phyloP scores from a whole-genome alignment of 2,888 invertebrate genomes.

The Ophion ventricosus region DNA sequence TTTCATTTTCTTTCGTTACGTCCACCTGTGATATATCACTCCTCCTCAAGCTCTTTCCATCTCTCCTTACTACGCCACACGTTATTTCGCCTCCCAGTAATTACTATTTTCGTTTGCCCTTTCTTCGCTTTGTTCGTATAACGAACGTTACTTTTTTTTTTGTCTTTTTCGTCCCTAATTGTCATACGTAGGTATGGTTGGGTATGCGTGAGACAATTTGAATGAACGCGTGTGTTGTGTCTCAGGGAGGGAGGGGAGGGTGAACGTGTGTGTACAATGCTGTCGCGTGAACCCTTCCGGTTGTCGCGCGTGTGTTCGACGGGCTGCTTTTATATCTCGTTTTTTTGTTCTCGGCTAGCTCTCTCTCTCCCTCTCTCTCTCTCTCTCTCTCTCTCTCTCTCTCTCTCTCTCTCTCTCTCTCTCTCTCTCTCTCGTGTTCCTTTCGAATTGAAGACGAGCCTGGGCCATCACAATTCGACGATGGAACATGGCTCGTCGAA shows the following conservation, averaged over 20 bases:
- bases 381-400: constrained; percentile 21
- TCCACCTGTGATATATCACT: no score
- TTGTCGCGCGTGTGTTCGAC: constrained; percentile 63
- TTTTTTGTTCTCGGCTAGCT: no score
- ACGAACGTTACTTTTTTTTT: background rate
- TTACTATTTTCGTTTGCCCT: background rate
- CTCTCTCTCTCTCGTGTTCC: constrained; percentile 12
- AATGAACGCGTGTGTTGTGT: background rate
- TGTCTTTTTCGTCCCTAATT: no score
- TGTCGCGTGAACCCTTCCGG: constrained; percentile 70
- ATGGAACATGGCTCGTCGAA: background rate
- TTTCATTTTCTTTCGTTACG: no score
- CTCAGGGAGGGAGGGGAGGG: background rate
- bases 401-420: constrained; percentile 21
- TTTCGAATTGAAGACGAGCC: background rate
- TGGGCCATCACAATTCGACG: constrained; percentile 3
- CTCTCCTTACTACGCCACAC: no score
- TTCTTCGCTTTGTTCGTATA: background rate
- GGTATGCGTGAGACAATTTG: constrained; percentile 12
- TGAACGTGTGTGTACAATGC: background rate
- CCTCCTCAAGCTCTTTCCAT: no score
- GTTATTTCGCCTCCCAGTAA: no score
- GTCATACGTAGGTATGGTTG: background rate
- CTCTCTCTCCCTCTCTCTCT: constrained; percentile 19
- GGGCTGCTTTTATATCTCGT: constrained; percentile 21